Conservation (phyloP, 2,113 vertebrate genomes). For the Candoia aspera region DNA sequence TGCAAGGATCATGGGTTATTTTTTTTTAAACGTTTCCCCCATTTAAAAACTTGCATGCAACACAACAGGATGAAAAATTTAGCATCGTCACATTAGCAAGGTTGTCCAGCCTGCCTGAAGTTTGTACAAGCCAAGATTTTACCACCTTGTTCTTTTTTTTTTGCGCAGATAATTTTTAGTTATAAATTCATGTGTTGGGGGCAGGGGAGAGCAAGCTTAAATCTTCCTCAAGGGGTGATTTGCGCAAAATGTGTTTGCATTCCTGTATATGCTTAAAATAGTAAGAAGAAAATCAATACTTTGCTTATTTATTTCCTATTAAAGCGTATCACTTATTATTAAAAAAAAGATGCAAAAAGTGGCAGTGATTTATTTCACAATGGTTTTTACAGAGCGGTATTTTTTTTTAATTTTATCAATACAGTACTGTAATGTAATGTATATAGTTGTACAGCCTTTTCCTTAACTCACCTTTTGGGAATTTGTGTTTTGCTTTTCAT, state of each 20-base stretch:
- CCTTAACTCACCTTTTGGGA: conserved; percentile 65
- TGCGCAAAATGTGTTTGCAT: conserved; percentile 58
- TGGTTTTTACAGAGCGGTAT: conserved; percentile 41
- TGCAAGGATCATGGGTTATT: not conserved
- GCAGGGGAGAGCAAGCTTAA: not conserved
- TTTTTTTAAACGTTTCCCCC: not conserved
- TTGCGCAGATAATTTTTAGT: not conserved
- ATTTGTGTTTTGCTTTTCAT: conserved; percentile 73
- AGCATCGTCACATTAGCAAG: too few relatives aligned
- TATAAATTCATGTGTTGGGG: not conserved
- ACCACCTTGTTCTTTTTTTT: not conserved
- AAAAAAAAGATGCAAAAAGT: conserved; percentile 53
- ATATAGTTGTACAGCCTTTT: conserved; percentile 77
- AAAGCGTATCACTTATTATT: conserved; percentile 52
- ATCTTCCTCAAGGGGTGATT: conserved; percentile 36
- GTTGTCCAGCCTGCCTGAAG: not conserved
- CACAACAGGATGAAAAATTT: not conserved
- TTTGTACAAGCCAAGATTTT: not conserved
- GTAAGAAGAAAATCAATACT: conserved; percentile 31
- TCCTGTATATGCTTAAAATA: conserved; percentile 57
- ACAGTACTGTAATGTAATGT: conserved; percentile 73
- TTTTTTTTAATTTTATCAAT: conserved; percentile 41
- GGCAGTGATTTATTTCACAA: conserved; percentile 51
- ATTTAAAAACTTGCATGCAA: not conserved
- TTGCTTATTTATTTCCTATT: conserved; percentile 70